phyloP scores from a whole-genome alignment of 2,113 vertebrate genomes.

The Coptodon bakossiorum region DNA sequence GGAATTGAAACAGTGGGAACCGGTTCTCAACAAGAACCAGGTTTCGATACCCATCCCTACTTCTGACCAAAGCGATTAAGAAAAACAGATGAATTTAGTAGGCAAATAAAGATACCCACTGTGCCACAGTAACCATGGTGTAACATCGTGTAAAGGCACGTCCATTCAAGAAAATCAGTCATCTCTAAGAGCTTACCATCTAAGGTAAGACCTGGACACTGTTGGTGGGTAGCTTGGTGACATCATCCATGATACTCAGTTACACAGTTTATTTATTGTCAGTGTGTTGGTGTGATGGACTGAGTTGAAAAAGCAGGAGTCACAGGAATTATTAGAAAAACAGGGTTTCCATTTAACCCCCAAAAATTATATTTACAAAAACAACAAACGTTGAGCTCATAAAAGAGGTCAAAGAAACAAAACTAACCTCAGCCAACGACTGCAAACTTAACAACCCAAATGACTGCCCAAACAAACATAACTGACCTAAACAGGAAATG shows the following conservation, averaged over 20 bases:
- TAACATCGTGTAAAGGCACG: not conserved
- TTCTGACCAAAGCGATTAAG: not conserved
- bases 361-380: not conserved
- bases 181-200: not conserved
- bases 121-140: not conserved
- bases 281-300: not conserved
- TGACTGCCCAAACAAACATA: not conserved
- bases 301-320: not conserved
- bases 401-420: not conserved
- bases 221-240: not conserved
- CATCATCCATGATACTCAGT: too few species aligned
- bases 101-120: not conserved
- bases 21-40: too few species aligned
- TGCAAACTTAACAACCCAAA: too few species aligned
- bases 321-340: not conserved
- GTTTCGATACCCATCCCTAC: too few species aligned
- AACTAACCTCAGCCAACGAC: accelerated
- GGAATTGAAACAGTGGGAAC: not conserved
- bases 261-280: not conserved
- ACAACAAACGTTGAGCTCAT: not conserved
- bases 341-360: not conserved
- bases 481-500: not conserved
- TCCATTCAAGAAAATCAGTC: not conserved
- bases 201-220: not conserved
- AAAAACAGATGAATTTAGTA: not conserved